phyloP scores from a whole-genome alignment of 1,140 invertebrate genomes.

The Rhizoglyphus robini region DNA sequence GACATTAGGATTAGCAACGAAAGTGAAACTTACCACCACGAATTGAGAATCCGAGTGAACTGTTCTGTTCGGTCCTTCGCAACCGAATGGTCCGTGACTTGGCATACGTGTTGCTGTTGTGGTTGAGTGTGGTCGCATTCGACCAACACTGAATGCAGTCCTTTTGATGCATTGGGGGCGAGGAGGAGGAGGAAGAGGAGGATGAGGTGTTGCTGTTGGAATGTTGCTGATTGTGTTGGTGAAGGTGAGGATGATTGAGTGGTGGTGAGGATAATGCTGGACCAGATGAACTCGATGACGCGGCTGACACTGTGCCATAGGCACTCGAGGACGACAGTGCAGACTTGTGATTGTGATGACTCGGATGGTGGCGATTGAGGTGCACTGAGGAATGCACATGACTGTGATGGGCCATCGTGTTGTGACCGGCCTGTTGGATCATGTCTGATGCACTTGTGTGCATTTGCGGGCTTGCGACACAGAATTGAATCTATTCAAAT shows the following conservation, averaged over 20 bases:
- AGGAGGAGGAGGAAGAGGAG: no score
- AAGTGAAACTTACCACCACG: conserved; percentile 3
- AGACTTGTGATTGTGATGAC: no score
- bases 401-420: no score
- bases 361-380: no score
- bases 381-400: no score
- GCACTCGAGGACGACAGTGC: no score
- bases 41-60: conserved; percentile 12
- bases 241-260: neutral
- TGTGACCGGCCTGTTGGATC: no score
- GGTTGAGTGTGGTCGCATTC: neutral
- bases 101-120: conserved; percentile 3
- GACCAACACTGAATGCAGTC: neutral
- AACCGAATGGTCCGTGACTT: neutral
- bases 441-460: no score
- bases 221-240: neutral
- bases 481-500: no score
- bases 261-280: neutral
- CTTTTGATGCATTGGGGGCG: no score
- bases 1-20: neutral
- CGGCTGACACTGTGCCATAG: no score
- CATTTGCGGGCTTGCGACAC: no score
- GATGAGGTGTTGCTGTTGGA: neutral
- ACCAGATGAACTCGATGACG: neutral
- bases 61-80: neutral